Percentiles rank a stretch among this genome's conserved stretches.
Evolutionary conservation across 2,113 vertebrate species (phyloP).

Genomic region (Artemisiospiza belli): DNA sequence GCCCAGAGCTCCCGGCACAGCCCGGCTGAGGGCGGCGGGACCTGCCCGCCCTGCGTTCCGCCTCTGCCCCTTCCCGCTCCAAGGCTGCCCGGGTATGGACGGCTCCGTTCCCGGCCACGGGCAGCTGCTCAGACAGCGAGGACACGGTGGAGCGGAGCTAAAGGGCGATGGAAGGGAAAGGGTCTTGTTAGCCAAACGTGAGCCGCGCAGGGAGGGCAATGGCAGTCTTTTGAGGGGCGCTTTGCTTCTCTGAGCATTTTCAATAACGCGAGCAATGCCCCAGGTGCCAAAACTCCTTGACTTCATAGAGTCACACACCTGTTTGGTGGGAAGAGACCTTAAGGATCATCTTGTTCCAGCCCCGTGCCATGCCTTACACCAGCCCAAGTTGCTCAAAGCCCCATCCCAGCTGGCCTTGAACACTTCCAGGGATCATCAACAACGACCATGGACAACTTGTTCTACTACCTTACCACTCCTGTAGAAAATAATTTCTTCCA

Average conservation of each 20-base stretch:
- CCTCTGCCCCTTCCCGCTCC: background rate
- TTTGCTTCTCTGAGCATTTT: background rate
- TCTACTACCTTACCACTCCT: background rate
- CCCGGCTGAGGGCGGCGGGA: background rate
- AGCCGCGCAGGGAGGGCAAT: background rate
- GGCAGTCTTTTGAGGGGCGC: too few species aligned
- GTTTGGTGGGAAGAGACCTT: background rate
- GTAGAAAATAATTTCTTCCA: background rate
- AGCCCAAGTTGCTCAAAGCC: background rate
- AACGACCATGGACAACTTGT: background rate
- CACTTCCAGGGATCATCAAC: background rate
- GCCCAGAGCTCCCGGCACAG: too few species aligned
- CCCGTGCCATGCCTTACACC: background rate
- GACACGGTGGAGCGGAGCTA: background rate
- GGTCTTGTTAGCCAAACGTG: background rate
- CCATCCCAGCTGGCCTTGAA: background rate
- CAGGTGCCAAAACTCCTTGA: background rate
- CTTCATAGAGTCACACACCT: rapidly evolving
- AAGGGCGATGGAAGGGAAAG: background rate
- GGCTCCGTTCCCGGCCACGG: rapidly evolving
- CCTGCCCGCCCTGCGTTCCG: rapidly evolving
- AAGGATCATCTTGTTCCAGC: rapidly evolving
- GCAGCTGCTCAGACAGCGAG: background rate
- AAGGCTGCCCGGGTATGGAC: background rate
- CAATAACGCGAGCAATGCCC: background rate